Base-by-base conservation (phyloP, 2,113 vertebrate species). In the Prinia subflava region DNA sequence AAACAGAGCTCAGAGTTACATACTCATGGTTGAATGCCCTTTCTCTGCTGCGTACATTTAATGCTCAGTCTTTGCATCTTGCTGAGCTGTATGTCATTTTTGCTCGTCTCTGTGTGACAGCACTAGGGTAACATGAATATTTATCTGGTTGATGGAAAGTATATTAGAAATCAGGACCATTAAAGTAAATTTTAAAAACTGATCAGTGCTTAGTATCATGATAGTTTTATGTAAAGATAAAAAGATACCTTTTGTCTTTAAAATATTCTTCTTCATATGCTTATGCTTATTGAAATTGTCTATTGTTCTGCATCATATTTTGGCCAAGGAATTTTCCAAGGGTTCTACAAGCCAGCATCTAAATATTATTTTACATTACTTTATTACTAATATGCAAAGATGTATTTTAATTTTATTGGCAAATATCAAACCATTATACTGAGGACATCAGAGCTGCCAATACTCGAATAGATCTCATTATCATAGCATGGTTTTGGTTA, bases 1-100 rank as follows among this genome's bases (percentile, higher is more conserved):
- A 94, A 92, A 57, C 60, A 46, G 94, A 90, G 84, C 93, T 89
- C 83, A 89, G 74, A 64, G 55, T 96, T 85, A 52, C 5, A 10
- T 15, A 85, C 93, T 83, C 92, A 24, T 52, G 74, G 68, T 37
- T 93, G 75, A 91, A 90, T 89, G 69, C 56, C 30, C 52, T 96
- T 94, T 83, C 60, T 79, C 22, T 92, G 71, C 86, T 83, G 91
- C 74, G 53, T 82, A 28, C 16, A 23, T 94, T 90, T 82, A 65
- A 33, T 70, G 52, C 83, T 87, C 68, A 86, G 63, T 11, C 73
- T 85, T 73, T 86, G 35, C 59, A 31, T 69, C 90, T 73, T 53
- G 31, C 11, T 35, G 49, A 83, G 52, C 57, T 41, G 11, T 71
- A 28, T 44, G 65, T 75, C 75, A 42, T 47, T 27, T 47, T 92